Evolutionary conservation across 2,113 vertebrate genomes (phyloP).

Genomic region (Corvus moneduloides): DNA sequence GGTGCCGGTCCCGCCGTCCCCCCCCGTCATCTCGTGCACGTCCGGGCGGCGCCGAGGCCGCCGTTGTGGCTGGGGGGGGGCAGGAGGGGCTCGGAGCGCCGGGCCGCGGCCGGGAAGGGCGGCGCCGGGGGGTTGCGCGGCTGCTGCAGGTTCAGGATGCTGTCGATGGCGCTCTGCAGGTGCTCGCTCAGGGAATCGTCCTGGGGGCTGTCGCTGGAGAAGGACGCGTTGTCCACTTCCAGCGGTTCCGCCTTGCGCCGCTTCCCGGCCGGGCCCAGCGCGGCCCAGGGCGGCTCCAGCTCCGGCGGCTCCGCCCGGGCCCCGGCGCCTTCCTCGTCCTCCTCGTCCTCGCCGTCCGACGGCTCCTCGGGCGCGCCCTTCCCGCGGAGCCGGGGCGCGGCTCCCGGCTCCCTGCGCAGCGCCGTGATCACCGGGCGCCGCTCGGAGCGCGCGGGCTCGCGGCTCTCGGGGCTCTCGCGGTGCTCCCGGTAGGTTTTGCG

Average conservation of each 20-base stretch:
- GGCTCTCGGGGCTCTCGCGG: no score
- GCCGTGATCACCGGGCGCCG: no score
- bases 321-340: background rate
- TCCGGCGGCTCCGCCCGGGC: no score
- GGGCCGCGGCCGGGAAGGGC: background rate
- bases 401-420: no score
- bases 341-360: background rate
- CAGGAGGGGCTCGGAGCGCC: background rate
- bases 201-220: constrained; percentile 92
- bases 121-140: constrained; percentile 15
- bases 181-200: constrained; percentile 90
- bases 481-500: no score
- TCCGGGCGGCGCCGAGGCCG: background rate
- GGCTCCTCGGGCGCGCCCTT: no score
- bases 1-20: no score
- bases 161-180: constrained; percentile 94
- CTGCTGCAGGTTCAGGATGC: constrained; percentile 95
- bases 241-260: constrained; percentile 82
- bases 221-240: constrained; percentile 93
- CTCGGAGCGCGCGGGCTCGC: no score
- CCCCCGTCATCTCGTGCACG: background rate
- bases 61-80: background rate
- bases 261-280: constrained; percentile 10
- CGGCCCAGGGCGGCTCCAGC: background rate
- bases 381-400: no score